Conservation (phyloP, 2,888 invertebrate genomes). For the Callyntrura sp. region DNA sequence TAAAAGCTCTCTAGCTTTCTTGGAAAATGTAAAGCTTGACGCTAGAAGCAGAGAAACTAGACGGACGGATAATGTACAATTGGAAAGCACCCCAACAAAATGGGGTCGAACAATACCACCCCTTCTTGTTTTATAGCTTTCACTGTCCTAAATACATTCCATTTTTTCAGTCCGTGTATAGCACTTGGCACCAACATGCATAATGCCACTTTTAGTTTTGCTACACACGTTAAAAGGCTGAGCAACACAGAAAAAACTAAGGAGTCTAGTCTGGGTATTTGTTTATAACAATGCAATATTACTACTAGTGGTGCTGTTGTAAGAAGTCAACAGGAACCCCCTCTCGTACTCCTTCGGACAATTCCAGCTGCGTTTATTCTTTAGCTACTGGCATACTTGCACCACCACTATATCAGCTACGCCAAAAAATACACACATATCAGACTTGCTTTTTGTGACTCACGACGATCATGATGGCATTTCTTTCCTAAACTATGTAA, state of each 20-base stretch:
- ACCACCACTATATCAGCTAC: background rate
- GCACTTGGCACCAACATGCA: background rate
- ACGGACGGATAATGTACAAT: background rate
- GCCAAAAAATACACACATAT: constrained; percentile 25
- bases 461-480: background rate
- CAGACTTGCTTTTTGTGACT: background rate
- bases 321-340: background rate
- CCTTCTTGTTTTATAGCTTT: constrained; percentile 57
- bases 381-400: constrained; percentile 23
- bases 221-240: background rate
- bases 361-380: background rate
- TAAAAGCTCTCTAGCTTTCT: no score
- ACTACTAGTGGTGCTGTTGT: background rate
- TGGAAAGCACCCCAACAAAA: constrained; percentile 61
- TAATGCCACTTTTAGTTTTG: background rate
- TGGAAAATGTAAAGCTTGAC: background rate
- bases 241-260: background rate
- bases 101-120: constrained; percentile 48
- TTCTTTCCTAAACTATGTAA: background rate
- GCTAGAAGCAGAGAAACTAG: background rate
- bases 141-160: constrained; percentile 49
- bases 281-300: background rate
- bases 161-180: constrained; percentile 4
- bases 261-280: background rate
- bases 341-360: constrained; percentile 22